Evolutionary conservation across 2,113 vertebrate genomes (phyloP).

Genomic region (Parotia lawesii): DNA sequence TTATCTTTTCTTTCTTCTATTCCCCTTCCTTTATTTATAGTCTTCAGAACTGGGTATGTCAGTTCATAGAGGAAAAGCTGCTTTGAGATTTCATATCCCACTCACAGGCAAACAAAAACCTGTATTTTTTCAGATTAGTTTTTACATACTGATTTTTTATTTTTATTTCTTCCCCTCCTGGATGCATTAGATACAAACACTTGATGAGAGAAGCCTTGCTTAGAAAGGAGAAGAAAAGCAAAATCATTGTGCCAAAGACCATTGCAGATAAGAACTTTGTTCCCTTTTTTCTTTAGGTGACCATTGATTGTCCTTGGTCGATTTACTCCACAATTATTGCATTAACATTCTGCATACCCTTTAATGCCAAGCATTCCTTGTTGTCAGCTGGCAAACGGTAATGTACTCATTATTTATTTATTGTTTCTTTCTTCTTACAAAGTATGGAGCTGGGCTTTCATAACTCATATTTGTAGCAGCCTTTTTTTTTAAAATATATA

Average conservation of each 20-base stretch:
- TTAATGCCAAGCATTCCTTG: conserved; percentile 88
- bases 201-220: not conserved
- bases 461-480: not conserved
- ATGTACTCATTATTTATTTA: conserved; percentile 17
- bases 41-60: not conserved
- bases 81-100: not conserved
- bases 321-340: conserved; percentile 95
- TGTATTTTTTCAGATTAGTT: not conserved
- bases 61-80: not conserved
- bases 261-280: not conserved
- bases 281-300: conserved; percentile 78
- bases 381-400: conserved; percentile 92
- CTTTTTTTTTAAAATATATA: not conserved
- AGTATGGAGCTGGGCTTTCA: not conserved
- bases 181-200: not conserved
- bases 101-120: not conserved
- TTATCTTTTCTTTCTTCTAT: not conserved
- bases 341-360: conserved; percentile 93
- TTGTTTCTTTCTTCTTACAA: not conserved
- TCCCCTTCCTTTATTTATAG: not conserved
- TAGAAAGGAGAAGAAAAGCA: not conserved
- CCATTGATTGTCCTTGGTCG: conserved; percentile 97
- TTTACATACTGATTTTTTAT: not conserved
- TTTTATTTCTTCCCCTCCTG: not conserved
- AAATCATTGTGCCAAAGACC: not conserved